A percentile compares a stretch with the other conserved stretches of the same genome.
These are phyloP conservation scores for Sminthurinus aureus DNA, from an alignment of 2,888 invertebrate species.

Conservation along the genomic window DNA sequence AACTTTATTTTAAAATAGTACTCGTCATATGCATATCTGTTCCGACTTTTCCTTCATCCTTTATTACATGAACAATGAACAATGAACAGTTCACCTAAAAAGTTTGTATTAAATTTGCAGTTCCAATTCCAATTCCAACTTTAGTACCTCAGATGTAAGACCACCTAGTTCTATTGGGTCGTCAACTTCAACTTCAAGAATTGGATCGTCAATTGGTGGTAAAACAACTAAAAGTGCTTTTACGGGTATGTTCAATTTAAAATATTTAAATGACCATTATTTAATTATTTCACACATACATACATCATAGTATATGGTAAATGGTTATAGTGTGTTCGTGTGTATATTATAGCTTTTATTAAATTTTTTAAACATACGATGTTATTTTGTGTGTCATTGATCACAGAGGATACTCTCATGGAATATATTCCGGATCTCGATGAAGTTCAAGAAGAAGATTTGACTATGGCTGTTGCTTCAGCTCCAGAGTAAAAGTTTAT, in stretches of 20 bases:
- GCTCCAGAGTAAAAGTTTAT: slow-evolving; percentile 53
- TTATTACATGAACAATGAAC: neutral
- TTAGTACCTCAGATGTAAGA: too few relatives aligned
- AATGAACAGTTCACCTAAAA: too few relatives aligned
- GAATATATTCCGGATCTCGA: slow-evolving; percentile 58
- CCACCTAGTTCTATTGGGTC: too few relatives aligned
- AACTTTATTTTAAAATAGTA: too few relatives aligned
- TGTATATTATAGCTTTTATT: neutral
- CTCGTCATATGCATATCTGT: neutral
- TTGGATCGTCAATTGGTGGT: neutral
- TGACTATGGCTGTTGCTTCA: slow-evolving; percentile 55
- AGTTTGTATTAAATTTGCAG: too few relatives aligned
- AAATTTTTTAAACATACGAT: neutral
- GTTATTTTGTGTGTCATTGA: neutral
- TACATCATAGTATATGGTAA: neutral
- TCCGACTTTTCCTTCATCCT: neutral
- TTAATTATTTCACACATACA: neutral
- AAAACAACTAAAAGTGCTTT: neutral
- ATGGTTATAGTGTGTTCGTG: neutral
- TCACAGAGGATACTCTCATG: slow-evolving; percentile 45
- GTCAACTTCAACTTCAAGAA: neutral
- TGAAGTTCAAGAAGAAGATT: slow-evolving; percentile 57
- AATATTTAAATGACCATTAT: neutral
- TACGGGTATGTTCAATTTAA: neutral
- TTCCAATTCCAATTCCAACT: too few relatives aligned